phyloP scores from a whole-genome alignment of 1,140 invertebrate genomes.

The Tetragonula clypearis region DNA sequence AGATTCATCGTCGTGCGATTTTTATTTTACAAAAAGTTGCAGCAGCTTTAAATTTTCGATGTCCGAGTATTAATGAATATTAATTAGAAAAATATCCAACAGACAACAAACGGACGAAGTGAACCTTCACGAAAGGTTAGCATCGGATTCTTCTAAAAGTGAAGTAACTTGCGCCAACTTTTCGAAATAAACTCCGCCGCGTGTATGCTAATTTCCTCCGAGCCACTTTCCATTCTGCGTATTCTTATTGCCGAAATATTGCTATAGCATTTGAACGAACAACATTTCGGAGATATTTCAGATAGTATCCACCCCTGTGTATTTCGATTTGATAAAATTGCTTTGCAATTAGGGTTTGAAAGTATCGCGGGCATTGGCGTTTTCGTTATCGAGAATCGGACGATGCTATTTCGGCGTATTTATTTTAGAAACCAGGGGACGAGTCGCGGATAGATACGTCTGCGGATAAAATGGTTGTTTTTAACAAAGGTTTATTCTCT shows the following conservation, averaged over 20 bases:
- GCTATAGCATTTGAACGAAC: not conserved
- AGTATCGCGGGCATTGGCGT: not conserved
- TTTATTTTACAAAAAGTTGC: too few species aligned
- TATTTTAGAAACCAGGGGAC: conserved; percentile 22
- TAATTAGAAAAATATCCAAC: too few species aligned
- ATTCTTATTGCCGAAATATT: not conserved
- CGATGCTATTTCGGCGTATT: conserved; percentile 12
- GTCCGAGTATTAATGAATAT: too few species aligned
- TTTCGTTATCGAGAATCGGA: not conserved
- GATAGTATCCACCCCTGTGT: not conserved
- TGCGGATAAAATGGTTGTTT: conserved; percentile 12
- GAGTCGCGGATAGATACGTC: conserved; percentile 5
- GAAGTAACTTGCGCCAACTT: too few species aligned
- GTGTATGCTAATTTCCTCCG: too few species aligned
- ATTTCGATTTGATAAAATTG: not conserved
- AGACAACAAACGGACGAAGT: too few species aligned
- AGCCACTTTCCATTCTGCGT: not conserved
- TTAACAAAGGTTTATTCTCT: not conserved
- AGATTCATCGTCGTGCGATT: too few species aligned
- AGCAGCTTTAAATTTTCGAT: too few species aligned
- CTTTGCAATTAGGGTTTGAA: conserved; percentile 2
- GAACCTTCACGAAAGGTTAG: too few species aligned
- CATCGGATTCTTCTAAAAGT: too few species aligned
- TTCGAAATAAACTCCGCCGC: too few species aligned
- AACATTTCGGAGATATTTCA: not conserved